These are phyloP conservation scores for Umimayanthus chanpuru DNA, from an alignment of 92 coral and sea anemone species.

Conservation along the genomic window DNA sequence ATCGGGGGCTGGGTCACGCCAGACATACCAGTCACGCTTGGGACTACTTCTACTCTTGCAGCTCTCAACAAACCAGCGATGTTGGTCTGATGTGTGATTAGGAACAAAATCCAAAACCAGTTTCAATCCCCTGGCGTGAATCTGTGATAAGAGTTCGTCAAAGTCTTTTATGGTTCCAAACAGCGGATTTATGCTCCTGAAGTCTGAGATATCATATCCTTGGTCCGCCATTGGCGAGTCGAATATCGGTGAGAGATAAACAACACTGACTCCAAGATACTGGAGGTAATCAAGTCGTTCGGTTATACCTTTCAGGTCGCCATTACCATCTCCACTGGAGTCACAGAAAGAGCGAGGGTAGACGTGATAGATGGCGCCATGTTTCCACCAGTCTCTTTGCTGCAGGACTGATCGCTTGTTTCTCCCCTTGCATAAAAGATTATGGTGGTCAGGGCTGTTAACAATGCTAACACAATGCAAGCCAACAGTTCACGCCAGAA, in stretches of 20 bases:
- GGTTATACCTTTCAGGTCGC: slow-evolving; percentile 83
- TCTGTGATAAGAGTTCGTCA: slow-evolving; percentile 69
- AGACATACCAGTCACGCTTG: slow-evolving; percentile 85
- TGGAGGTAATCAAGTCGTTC: slow-evolving; percentile 78
- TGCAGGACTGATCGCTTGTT: slow-evolving; percentile 31
- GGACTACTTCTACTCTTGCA: slow-evolving; percentile 47
- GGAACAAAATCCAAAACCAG: slow-evolving; percentile 91
- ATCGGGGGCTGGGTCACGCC: slow-evolving; percentile 70
- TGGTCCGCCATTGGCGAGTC: slow-evolving; percentile 83
- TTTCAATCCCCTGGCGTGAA: slow-evolving; percentile 73
- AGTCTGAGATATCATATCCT: slow-evolving; percentile 87
- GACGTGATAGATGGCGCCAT: slow-evolving; percentile 81
- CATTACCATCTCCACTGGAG: slow-evolving; percentile 85
- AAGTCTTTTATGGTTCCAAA: slow-evolving; percentile 83
- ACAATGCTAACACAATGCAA: slow-evolving; percentile 33
- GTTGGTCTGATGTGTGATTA: slow-evolving; percentile 80
- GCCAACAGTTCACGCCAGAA: slow-evolving; percentile 17
- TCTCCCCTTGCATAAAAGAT: slow-evolving; percentile 14
- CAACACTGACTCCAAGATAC: slow-evolving; percentile 77
- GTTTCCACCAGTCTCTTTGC: slow-evolving; percentile 80
- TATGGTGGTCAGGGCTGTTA: slow-evolving; percentile 22
- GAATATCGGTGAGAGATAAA: slow-evolving; percentile 87
- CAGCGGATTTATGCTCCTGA: slow-evolving; percentile 65
- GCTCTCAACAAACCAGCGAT: slow-evolving; percentile 83
- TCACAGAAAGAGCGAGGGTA: slow-evolving; percentile 93